Evolutionary conservation across 2,113 vertebrate species (phyloP), one percentile per base, ranked within the genome.

Genomic region (Sterrhoptilus dennistouni): DNA sequence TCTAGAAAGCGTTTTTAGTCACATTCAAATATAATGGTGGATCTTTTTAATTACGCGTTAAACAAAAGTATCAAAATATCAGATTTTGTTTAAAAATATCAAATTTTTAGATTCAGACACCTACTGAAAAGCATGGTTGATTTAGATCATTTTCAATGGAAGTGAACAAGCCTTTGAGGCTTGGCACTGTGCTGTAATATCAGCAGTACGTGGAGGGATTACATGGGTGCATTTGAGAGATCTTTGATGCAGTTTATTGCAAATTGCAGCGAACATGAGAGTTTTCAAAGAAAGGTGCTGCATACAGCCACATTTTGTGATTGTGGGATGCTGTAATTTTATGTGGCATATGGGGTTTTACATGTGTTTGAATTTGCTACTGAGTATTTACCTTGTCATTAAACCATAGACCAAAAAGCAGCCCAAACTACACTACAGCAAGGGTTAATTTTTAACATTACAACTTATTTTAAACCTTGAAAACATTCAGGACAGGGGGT

Each of bases 101-200:
- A 77, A 38, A 33, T 38, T 65, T 69, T 86, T 57, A 14, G 6
- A 53, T 45, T 47, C 31, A 74, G 31, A 22, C 5, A 57, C 9
- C 22, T 76, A 29, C 23, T 42, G 69, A 66, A 69, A 35, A 33
- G 12, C 54, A 50, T 1, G 0, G 12, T 29, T 92, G 11, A 49
- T 44, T 33, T 68, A 54, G 21, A n/a, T 49, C 0, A 15, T 36
- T 40, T 77, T 52, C 33, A 50, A 0, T 6, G 8, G 13, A 63
- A 45, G 4, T 29, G 28, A 61, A 8, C 3, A 60, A 86, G 33
- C 29, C 17, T n/a, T n/a, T 61, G 52, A 65, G 31, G 19, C 11
- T 66, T 72, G 72, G 4, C 16, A 2, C 21, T 24, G 0, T 40
- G 0, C 15, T 72, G 36, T 36, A 33, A 44, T 49, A 45, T 7